Evolutionary conservation across 23 tunicate genomes (phyloP).

Genomic region (Styela clava): DNA sequence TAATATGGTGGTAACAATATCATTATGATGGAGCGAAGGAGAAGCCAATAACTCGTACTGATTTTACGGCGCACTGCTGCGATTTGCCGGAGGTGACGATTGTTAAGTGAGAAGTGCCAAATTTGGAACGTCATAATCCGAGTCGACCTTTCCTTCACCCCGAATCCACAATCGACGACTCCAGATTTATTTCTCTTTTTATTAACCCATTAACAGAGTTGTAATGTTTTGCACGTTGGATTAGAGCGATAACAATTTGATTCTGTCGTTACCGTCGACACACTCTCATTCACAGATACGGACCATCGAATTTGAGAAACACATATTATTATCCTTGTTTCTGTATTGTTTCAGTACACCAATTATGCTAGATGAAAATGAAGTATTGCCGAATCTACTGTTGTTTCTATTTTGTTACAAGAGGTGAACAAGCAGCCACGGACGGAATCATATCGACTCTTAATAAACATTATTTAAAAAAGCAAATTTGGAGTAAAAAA

Average conservation of each 20-base stretch:
- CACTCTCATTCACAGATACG: not conserved
- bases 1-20: not conserved
- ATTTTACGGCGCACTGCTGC: conserved; percentile 27
- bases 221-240: not conserved
- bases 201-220: not conserved
- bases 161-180: not conserved
- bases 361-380: too few relatives aligned
- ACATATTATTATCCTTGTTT: not conserved
- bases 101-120: conserved; percentile 5
- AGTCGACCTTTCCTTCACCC: conserved; percentile 18
- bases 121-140: conserved; percentile 9
- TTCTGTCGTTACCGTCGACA: not conserved
- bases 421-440: too few relatives aligned
- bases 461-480: too few relatives aligned
- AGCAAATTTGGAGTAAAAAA: too few relatives aligned
- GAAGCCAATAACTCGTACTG: not conserved
- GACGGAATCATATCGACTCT: too few relatives aligned
- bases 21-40: conserved; percentile 1
- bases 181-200: not conserved
- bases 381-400: too few relatives aligned
- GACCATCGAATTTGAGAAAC: not conserved
- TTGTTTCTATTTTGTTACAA: too few relatives aligned
- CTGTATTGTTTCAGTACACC: not conserved
- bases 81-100: conserved; percentile 24
- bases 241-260: not conserved